Evolutionary conservation across 1,140 invertebrate genomes (phyloP).

Genomic region (Paraescarpia echinospica): DNA sequence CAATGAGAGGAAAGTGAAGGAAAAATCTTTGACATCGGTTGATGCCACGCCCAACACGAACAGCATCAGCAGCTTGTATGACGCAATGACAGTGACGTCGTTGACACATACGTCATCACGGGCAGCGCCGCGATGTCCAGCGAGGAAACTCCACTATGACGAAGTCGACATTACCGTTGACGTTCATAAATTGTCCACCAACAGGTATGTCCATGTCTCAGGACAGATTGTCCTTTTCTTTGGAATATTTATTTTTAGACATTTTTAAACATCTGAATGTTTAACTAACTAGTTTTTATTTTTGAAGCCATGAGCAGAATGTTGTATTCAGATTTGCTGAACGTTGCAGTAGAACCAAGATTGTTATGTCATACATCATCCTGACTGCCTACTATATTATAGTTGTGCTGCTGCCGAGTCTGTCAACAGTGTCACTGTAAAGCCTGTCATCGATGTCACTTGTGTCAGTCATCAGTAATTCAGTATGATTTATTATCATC

Average conservation of each 20-base stretch:
- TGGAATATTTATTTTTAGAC: too few species aligned
- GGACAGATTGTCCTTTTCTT: too few species aligned
- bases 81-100: background rate
- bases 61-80: background rate
- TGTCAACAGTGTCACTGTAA: background rate
- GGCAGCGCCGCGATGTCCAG: background rate
- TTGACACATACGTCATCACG: background rate
- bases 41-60: background rate
- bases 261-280: too few species aligned
- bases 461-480: too few species aligned
- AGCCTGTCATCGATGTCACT: background rate
- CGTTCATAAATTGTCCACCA: background rate
- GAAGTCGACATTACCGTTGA: background rate
- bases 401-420: background rate
- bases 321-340: too few species aligned
- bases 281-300: too few species aligned
- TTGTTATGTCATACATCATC: too few species aligned
- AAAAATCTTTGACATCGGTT: conserved; percentile 9
- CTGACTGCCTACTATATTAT: background rate
- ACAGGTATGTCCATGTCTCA: background rate
- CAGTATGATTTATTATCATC: background rate
- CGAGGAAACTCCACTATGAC: background rate
- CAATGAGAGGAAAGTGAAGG: conserved; percentile 13
- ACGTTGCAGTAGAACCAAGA: too few species aligned
- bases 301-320: too few species aligned